phyloP scores from a whole-genome alignment of 2,797 vertebrate species.

The Eospalax fontanierii region DNA sequence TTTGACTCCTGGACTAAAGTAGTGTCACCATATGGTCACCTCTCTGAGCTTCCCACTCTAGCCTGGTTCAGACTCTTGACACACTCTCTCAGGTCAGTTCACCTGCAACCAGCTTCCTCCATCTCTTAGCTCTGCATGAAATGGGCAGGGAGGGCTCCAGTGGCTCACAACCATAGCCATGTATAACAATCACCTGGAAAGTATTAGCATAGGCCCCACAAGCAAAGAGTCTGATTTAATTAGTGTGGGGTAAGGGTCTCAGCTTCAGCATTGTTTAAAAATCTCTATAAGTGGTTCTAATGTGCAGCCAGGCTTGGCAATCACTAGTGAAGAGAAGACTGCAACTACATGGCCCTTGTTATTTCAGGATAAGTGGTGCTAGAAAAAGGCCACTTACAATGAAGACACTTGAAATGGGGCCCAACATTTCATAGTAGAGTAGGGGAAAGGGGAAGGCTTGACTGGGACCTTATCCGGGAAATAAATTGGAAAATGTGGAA shows the following conservation, averaged over 20 bases:
- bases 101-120: background rate
- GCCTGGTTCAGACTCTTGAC: background rate
- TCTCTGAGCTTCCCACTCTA: background rate
- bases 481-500: constrained; percentile 48
- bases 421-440: constrained; percentile 58
- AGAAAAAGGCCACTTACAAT: constrained; percentile 71
- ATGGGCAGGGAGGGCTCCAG: background rate
- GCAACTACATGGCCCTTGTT: constrained; percentile 60
- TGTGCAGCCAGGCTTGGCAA: constrained; percentile 42
- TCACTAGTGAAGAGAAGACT: constrained; percentile 54
- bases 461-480: constrained; percentile 62
- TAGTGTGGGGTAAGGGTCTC: background rate
- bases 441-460: background rate
- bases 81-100: background rate
- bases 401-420: constrained; percentile 66
- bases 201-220: background rate
- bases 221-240: constrained; percentile 53
- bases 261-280: constrained; percentile 43
- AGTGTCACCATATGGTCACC: background rate
- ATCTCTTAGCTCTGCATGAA: constrained; percentile 8
- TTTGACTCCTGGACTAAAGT: constrained; percentile 40
- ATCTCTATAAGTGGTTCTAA: constrained; percentile 39
- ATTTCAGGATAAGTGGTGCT: constrained; percentile 72
- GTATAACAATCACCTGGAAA: constrained; percentile 43
- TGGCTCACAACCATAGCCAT: background rate